Conservation (phyloP, 2,113 vertebrate genomes). For the Urocynchramus pylzowi region DNA sequence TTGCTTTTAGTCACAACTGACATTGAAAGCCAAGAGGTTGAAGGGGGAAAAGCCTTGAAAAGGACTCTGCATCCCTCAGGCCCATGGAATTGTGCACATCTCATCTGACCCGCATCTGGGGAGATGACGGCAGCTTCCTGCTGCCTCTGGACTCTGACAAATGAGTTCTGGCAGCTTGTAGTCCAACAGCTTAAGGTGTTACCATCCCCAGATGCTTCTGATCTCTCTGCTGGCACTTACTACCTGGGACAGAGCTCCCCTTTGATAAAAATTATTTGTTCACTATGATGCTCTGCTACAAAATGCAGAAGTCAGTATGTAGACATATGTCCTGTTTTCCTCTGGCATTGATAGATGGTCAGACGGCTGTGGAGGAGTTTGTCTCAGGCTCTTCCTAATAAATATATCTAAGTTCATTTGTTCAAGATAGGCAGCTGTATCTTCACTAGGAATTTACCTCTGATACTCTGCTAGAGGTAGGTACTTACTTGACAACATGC, state of each 20-base stretch:
- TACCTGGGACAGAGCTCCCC: background rate
- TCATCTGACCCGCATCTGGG: background rate
- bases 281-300: background rate
- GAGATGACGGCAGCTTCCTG: background rate
- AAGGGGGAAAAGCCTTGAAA: background rate
- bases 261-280: background rate
- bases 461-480: background rate
- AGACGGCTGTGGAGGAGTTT: background rate
- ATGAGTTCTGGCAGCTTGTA: slow-evolving; percentile 3
- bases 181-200: slow-evolving; percentile 18
- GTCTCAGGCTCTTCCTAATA: background rate
- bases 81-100: background rate
- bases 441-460: background rate
- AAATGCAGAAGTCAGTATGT: background rate
- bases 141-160: background rate
- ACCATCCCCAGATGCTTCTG: slow-evolving; percentile 9
- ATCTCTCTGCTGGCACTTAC: background rate
- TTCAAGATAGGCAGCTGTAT: background rate
- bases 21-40: background rate
- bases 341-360: background rate
- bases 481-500: background rate
- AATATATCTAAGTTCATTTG: background rate
- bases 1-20: background rate
- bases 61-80: background rate
- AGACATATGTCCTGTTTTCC: background rate